These are phyloP conservation scores for Nematostella vectensis DNA, from an alignment of 92 coral and sea anemone genomes.

Conservation along the genomic window DNA sequence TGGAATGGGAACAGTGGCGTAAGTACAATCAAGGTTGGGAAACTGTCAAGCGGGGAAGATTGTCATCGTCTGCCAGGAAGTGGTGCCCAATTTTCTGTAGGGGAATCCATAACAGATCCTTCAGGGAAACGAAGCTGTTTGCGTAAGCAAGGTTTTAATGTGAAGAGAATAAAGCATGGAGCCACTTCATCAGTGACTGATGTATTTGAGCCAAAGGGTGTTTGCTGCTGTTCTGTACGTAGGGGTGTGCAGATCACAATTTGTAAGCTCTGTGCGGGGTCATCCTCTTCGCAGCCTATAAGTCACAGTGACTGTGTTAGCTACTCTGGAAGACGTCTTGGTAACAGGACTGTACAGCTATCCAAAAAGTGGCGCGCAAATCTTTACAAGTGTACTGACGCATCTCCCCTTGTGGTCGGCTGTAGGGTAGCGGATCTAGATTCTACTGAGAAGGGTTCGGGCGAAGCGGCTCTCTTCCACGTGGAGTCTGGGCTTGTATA, in stretches of 20 bases:
- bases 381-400: conserved; percentile 79
- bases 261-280: conserved; percentile 29
- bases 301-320: background rate
- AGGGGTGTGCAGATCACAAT: conserved; percentile 48
- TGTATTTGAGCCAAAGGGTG: no score
- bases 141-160: no score
- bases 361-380: conserved; percentile 52
- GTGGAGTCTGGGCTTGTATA: conserved; percentile 42
- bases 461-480: conserved; percentile 1
- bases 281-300: background rate
- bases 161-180: no score
- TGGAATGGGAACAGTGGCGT: no score
- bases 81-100: no score
- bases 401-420: conserved; percentile 85
- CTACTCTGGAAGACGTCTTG: background rate
- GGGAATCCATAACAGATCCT: no score
- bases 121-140: no score
- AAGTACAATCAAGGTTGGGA: no score
- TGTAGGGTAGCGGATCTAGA: conserved; percentile 12
- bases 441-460: background rate
- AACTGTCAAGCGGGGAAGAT: no score
- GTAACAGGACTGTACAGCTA: background rate
- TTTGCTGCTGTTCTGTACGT: conserved; percentile 64
- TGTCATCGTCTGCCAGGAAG: no score
- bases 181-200: no score